A percentile compares a stretch with the other conserved stretches of the same genome.
These are phyloP conservation scores for Anastrepha ludens DNA, from an alignment of 1,140 invertebrate genomes.

Conservation along the genomic window DNA sequence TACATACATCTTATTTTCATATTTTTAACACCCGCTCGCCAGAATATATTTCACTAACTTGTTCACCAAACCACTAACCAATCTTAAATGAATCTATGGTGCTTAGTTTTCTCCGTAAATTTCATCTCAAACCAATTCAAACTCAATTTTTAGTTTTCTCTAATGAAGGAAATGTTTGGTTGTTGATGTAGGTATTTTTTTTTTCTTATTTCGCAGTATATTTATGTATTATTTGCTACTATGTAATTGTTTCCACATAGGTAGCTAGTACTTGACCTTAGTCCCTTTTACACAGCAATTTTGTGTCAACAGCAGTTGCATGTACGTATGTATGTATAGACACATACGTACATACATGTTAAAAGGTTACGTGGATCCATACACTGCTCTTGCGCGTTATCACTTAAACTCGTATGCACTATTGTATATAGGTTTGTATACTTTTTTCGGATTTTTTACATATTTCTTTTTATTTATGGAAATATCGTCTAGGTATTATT, in stretches of 20 bases:
- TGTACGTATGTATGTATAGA: not conserved
- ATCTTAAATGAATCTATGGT: not conserved
- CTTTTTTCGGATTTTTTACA: not conserved
- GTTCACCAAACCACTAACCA: not conserved
- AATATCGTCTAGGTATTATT: not conserved
- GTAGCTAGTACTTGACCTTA: not conserved
- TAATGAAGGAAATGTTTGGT: not conserved
- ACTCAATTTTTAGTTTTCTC: constrained; percentile 2
- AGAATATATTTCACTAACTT: constrained; percentile 1
- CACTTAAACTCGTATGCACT: constrained; percentile 22
- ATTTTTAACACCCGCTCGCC: not conserved
- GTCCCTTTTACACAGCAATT: constrained; percentile 8
- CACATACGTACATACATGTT: constrained; percentile 22
- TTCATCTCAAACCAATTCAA: not conserved
- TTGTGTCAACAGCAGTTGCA: too few species aligned
- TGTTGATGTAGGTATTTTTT: not conserved
- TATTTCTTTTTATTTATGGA: not conserved
- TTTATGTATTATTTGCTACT: not conserved
- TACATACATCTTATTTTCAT: constrained; percentile 34
- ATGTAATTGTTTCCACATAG: not conserved
- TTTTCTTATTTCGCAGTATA: not conserved
- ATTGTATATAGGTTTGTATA: constrained; percentile 38
- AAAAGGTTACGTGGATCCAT: not conserved
- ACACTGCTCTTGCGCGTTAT: constrained; percentile 17
- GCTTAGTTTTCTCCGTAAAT: not conserved